Percentiles rank a stretch among this genome's conserved stretches.
These are phyloP conservation scores for Andrena dorsata DNA, from an alignment of 2,888 invertebrate species.

Conservation along the genomic window DNA sequence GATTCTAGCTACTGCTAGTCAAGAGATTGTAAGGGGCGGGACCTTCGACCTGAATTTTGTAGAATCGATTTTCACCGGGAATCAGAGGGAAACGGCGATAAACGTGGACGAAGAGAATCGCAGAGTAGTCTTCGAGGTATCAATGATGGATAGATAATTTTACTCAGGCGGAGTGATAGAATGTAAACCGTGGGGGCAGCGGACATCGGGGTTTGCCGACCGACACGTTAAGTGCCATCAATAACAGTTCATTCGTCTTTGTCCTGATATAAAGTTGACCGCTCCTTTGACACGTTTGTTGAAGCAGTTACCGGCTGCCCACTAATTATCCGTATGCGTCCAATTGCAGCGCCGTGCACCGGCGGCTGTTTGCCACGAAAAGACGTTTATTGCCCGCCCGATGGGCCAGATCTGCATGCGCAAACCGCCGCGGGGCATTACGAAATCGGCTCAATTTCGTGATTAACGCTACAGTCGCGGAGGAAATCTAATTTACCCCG, in stretches of 20 bases:
- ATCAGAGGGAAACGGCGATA: neutral
- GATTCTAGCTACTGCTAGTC: too few species aligned
- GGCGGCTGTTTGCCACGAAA: conserved; percentile 28
- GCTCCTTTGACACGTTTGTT: conserved; percentile 70
- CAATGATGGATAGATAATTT: conserved; percentile 48
- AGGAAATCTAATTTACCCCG: too few species aligned
- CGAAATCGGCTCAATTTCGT: conserved; percentile 7
- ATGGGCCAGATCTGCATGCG: conserved; percentile 4
- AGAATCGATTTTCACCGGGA: neutral
- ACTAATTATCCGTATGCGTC: conserved; percentile 59
- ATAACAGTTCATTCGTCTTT: conserved; percentile 63
- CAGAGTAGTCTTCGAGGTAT: conserved; percentile 15
- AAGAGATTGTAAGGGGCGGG: too few species aligned
- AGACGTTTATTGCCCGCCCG: conserved; percentile 21
- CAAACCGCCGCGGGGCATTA: neutral
- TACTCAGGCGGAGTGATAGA: conserved; percentile 18
- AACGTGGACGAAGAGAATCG: neutral
- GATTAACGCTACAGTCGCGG: too few species aligned
- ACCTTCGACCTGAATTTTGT: too few species aligned
- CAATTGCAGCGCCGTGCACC: conserved; percentile 42
- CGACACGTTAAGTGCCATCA: conserved; percentile 51
- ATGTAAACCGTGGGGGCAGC: conserved; percentile 13
- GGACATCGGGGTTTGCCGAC: conserved; percentile 24
- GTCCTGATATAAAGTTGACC: conserved; percentile 68
- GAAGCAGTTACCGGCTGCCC: conserved; percentile 60